Evolutionary conservation across 2,797 vertebrate genomes (phyloP), one percentile per base, ranked within the genome.

Genomic region (Pempheris klunzingeri): DNA sequence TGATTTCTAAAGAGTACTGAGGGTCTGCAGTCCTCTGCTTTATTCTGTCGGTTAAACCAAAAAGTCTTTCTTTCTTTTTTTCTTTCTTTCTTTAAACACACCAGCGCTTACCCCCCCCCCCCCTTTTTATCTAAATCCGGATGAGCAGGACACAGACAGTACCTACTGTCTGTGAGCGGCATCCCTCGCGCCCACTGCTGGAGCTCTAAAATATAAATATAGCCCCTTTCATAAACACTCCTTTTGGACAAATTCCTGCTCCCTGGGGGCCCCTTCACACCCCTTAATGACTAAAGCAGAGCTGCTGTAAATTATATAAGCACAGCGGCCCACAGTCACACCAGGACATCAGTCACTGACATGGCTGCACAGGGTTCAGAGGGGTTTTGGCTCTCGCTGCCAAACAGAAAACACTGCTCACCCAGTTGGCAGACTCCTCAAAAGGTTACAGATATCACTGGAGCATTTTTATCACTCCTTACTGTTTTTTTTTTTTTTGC

Each of bases 231-330:
- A 93, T 92, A 93, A 94, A 93, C 91, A 93, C 90, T 88, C 83
- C 86, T 92, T 91, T 90, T 85, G 90, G 92, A 93, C 92, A 93
- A 92, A 95, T 93, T 94, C 92, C 90, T 90, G 61, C 89, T 93
- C 93, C 90, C 90, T 52, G 9, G 90, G 92, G 94, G 85, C 87
- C 86, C 81, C 83, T 93, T 92, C 82, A 92, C 91, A 90, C 88
- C 71, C 83, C 85, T 84, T 95, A 93, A 95, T 94, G 94, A 93
- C 89, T 88, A 94, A 94, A 94, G 80, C 94, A 95, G 94, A 94
- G 90, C 80, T 84, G 85, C 89, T 91, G 89, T 94, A 94, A 94
- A 94, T 90, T 87, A 90, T 88, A 80, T 74, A 80, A 89, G 88
- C 88, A 60, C 90, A 77, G 84, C 71, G 59, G 78, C 77, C 68